A percentile compares a stretch with the other conserved stretches of the same genome.
phyloP scores from a whole-genome alignment of 2,113 vertebrate species.

The Potamarius usumacintae region DNA sequence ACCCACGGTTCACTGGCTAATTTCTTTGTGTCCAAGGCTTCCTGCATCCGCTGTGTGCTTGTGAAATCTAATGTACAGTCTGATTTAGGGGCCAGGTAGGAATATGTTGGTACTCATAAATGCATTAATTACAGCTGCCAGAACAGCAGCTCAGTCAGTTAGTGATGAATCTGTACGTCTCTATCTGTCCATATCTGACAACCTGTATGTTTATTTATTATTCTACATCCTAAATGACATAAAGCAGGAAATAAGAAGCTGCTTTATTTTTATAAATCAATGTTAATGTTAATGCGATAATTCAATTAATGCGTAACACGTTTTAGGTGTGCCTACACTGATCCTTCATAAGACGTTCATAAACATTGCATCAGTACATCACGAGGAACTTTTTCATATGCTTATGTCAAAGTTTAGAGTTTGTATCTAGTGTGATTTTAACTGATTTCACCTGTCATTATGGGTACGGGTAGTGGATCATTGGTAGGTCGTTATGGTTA shows the following conservation, averaged over 20 bases:
- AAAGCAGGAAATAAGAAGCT: background rate
- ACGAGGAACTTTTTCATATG: background rate
- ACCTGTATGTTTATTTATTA: background rate
- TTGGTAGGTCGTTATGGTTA: background rate
- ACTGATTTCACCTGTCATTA: background rate
- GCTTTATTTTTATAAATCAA: background rate
- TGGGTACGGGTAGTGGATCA: background rate
- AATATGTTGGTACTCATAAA: constrained; percentile 42
- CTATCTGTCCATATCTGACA: background rate
- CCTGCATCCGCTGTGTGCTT: constrained; percentile 14
- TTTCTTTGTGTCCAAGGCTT: constrained; percentile 52
- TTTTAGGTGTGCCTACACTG: background rate
- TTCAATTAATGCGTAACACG: background rate
- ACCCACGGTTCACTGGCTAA: constrained; percentile 64
- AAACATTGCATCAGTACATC: background rate
- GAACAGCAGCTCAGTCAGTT: constrained; percentile 6
- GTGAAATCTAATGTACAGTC: constrained; percentile 24
- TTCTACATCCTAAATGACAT: background rate
- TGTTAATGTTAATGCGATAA: background rate
- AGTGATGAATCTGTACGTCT: background rate
- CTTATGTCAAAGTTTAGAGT: background rate
- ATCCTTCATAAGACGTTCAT: background rate
- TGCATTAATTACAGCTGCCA: constrained; percentile 44
- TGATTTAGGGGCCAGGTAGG: constrained; percentile 44
- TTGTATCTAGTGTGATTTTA: background rate